Base-by-base conservation (phyloP, 2,113 vertebrate species). In the Leucoraja erinaceus region DNA sequence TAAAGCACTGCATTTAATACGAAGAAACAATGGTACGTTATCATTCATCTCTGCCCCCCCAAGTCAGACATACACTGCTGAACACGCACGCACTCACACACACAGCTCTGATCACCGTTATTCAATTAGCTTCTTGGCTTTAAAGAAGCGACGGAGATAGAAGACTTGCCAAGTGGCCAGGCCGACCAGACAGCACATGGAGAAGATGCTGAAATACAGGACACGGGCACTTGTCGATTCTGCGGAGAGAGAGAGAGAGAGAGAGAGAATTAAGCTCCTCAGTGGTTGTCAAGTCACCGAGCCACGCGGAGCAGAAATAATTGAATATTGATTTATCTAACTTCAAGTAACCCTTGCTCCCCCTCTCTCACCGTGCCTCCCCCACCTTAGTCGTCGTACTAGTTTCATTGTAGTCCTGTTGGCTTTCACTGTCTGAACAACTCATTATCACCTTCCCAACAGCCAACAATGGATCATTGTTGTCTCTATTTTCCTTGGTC, bases 81-180 rank as follows among this genome's bases (percentile, higher is more conserved):
- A 56, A 28, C 47, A 83, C 20, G 28, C 79, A 59, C n/a, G 0
- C 25, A 3, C 22, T n/a, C 22, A 3, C 25, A 25, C 59, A 5
- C 7, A n/a, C 84, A 8, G 38, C 11, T n/a, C 31, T 47, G 1
- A 76, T 0, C 20, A 18, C 31, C 0, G 0, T 93, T 96, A 99
- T 96, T 99, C 98, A 88, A 99, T 99, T 95, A 99, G 96, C 95
- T 99, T 99, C 97, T 99, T 99, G 95, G 99, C 98, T 95, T 99
- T 99, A 96, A 99, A 99, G 95, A 99, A 99, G 91, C 98, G 98
- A 54, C 98, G 97, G 94, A 99, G 95, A 95, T 99, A 99, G 96
- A 99, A 99, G 93, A 99, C 98, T 95, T 99, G 99, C 99, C 99
- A 99, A 84, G 99, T 99, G 75, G 99, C 99, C 95, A 99, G 96